Conservation (phyloP, 2,888 invertebrate genomes). For the Adelognathus sp. region DNA sequence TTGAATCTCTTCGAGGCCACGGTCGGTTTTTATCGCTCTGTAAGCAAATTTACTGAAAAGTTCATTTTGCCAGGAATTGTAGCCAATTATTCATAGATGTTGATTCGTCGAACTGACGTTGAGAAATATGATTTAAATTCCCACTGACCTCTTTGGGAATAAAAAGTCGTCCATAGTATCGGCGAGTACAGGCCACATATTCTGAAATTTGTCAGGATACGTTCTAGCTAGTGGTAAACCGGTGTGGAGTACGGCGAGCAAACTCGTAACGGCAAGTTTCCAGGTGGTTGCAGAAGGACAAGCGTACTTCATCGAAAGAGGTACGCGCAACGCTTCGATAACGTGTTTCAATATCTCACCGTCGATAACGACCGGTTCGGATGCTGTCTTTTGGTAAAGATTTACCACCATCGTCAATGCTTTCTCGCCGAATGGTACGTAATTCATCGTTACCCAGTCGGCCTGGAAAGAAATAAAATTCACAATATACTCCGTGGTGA, state of each 20-base stretch:
- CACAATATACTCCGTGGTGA: background rate
- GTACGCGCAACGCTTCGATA: slow-evolving; percentile 87
- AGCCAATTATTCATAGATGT: too few species aligned
- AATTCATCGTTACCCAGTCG: slow-evolving; percentile 91
- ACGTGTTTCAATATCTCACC: slow-evolving; percentile 88
- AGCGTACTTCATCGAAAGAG: slow-evolving; percentile 90
- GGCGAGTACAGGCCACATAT: slow-evolving; percentile 94
- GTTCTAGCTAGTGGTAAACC: slow-evolving; percentile 94
- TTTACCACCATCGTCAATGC: slow-evolving; percentile 88
- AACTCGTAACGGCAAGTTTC: slow-evolving; percentile 90
- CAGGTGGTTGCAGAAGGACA: slow-evolving; percentile 91
- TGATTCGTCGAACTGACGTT: too few species aligned
- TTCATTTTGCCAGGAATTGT: too few species aligned
- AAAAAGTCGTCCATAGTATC: slow-evolving; percentile 94
- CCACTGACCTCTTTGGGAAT: slow-evolving; percentile 89
- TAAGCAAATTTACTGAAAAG: slow-evolving; percentile 25
- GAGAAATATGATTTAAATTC: slow-evolving; percentile 30
- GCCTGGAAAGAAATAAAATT: slow-evolving; percentile 79
- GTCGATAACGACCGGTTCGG: slow-evolving; percentile 87
- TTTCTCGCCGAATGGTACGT: slow-evolving; percentile 93
- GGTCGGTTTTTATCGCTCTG: slow-evolving; percentile 82
- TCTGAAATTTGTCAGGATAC: slow-evolving; percentile 87
- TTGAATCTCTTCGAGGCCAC: slow-evolving; percentile 83
- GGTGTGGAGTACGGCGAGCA: slow-evolving; percentile 90
- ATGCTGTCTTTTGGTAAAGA: slow-evolving; percentile 89